phyloP scores from a whole-genome alignment of 2,113 vertebrate species.

The Atherinomorus stipes region DNA sequence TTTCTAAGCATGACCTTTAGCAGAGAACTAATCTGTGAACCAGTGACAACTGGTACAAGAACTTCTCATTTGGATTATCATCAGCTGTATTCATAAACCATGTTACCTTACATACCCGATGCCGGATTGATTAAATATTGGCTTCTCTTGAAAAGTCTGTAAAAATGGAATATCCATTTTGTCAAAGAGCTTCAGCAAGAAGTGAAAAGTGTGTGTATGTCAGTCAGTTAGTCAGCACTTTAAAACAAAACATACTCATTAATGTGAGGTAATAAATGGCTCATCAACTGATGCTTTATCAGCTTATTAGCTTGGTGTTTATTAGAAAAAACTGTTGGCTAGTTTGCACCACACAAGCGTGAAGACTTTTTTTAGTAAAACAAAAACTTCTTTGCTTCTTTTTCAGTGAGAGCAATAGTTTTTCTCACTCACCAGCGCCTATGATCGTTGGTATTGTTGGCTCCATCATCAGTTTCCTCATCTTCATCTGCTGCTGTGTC shows the following conservation, averaged over 20 bases:
- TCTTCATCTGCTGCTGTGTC: constrained; percentile 88
- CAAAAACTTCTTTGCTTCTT: constrained; percentile 18
- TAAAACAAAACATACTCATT: no score
- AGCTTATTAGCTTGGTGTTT: neutral
- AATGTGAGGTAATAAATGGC: no score
- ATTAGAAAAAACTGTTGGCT: neutral
- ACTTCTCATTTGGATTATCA: no score
- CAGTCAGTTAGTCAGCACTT: no score
- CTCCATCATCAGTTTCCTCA: constrained; percentile 65
- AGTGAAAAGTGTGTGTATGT: no score
- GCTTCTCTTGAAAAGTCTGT: neutral
- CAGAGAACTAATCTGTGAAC: no score
- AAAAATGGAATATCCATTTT: neutral
- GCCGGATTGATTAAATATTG: neutral
- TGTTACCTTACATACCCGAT: neutral
- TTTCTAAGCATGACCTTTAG: no score
- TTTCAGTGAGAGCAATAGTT: neutral
- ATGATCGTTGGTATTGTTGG: constrained; percentile 36
- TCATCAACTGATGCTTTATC: no score
- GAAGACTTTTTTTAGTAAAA: neutral
- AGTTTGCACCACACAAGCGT: neutral
- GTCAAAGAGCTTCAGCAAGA: no score
- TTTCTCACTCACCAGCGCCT: neutral
- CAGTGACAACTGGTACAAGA: no score
- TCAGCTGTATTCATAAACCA: neutral